Evolutionary conservation across 1,140 invertebrate genomes (phyloP).

Genomic region (Nilaparvata lugens): DNA sequence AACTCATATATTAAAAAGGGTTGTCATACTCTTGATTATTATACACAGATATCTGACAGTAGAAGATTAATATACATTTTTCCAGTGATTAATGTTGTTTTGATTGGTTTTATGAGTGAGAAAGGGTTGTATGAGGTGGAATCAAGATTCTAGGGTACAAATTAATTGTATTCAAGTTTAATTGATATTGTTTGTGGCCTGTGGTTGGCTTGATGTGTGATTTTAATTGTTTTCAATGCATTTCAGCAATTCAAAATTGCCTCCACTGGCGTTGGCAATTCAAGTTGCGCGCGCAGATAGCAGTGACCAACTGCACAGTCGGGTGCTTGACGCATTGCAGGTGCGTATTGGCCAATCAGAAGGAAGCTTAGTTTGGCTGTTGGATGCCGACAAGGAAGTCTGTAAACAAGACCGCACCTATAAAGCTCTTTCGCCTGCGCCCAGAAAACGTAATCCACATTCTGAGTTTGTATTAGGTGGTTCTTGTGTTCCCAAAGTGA

Average conservation of each 20-base stretch:
- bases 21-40: neutral
- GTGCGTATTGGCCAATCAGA: constrained; percentile 62
- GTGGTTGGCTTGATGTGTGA: neutral
- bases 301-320: constrained; percentile 7
- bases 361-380: constrained; percentile 26
- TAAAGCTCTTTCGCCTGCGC: constrained; percentile 35
- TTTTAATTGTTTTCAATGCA: neutral
- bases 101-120: neutral
- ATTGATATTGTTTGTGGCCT: neutral
- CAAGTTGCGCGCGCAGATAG: neutral
- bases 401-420: constrained; percentile 54
- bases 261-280: neutral
- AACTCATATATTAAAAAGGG: neutral
- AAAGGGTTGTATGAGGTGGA: neutral
- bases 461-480: constrained; percentile 13
- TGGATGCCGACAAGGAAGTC: constrained; percentile 35
- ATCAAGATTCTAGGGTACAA: neutral
- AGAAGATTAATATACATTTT: neutral
- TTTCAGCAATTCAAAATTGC: neutral
- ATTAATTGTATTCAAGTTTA: neutral
- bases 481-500: constrained; percentile 9
- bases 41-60: neutral
- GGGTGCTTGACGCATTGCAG: constrained; percentile 67
- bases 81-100: neutral
- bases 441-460: constrained; percentile 29